phyloP scores from a whole-genome alignment of 2,113 vertebrate species.

The Periophthalmodon schlosseri region DNA sequence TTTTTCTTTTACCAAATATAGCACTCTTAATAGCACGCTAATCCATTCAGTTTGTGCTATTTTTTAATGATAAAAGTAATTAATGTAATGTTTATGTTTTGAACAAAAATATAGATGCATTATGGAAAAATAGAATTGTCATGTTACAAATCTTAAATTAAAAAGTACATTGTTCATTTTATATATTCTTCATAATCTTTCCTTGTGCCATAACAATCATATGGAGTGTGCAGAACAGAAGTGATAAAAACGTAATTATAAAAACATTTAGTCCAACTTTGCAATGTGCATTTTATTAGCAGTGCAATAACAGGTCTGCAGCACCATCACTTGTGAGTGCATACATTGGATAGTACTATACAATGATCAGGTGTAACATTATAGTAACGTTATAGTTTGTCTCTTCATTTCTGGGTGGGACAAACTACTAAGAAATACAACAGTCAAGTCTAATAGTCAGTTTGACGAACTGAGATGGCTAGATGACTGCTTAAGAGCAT shows the following conservation, averaged over 20 bases:
- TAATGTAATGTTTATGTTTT: background rate
- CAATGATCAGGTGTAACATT: background rate
- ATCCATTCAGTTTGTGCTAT: conserved; percentile 3
- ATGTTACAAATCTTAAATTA: conserved; percentile 2
- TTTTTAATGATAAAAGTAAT: background rate
- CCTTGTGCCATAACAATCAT: background rate
- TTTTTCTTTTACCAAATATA: conserved; percentile 13
- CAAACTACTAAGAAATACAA: background rate
- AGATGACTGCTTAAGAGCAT: background rate
- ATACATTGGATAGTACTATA: background rate
- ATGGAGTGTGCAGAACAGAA: background rate
- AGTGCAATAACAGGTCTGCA: conserved; percentile 31
- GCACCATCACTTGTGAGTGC: conserved; percentile 27
- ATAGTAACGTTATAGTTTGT: background rate
- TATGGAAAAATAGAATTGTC: conserved; percentile 3
- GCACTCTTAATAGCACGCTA: conserved; percentile 43
- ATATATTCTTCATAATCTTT: conserved; percentile 28
- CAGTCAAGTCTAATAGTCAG: background rate
- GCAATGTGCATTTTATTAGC: background rate
- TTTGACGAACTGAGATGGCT: background rate
- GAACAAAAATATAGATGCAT: background rate
- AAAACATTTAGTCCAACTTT: background rate
- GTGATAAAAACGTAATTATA: conserved; percentile 10
- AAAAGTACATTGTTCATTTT: background rate
- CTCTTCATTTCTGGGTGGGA: background rate